These are phyloP conservation scores for Pelobates fuscus DNA, from an alignment of 2,113 vertebrate species.

Conservation along the genomic window DNA sequence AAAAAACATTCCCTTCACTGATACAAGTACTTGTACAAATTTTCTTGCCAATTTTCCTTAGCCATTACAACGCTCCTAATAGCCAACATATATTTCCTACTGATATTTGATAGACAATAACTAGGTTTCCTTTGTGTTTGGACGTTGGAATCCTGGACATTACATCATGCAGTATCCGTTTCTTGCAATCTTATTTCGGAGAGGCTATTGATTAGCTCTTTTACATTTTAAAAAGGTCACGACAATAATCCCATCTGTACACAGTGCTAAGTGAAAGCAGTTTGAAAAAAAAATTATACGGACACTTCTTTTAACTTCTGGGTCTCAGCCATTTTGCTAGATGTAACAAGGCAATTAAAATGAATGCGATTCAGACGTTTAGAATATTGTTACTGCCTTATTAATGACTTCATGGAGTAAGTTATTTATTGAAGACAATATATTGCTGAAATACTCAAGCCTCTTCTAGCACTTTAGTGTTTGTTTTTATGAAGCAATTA, in stretches of 20 bases:
- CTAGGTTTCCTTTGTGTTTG: slow-evolving; percentile 74
- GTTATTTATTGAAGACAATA: not conserved
- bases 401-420: slow-evolving; percentile 1
- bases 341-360: not conserved
- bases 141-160: slow-evolving; percentile 69
- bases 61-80: slow-evolving; percentile 49
- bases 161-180: slow-evolving; percentile 58
- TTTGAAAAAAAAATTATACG: slow-evolving; percentile 68
- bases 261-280: slow-evolving; percentile 73
- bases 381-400: slow-evolving; percentile 4
- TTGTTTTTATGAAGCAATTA: slow-evolving; percentile 5
- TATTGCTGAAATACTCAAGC: not conserved
- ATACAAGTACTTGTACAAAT: slow-evolving; percentile 11
- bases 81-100: slow-evolving; percentile 28
- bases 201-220: slow-evolving; percentile 71
- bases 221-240: slow-evolving; percentile 75
- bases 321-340: slow-evolving; percentile 12
- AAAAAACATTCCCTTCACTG: slow-evolving; percentile 48
- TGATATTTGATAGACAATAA: slow-evolving; percentile 71
- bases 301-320: slow-evolving; percentile 52
- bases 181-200: slow-evolving; percentile 58
- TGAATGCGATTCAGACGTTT: slow-evolving; percentile 9
- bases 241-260: slow-evolving; percentile 73
- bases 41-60: not conserved
- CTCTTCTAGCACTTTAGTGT: slow-evolving; percentile 4